Conservation (phyloP, 23 tunicate species). For the Ascidia mentula region DNA sequence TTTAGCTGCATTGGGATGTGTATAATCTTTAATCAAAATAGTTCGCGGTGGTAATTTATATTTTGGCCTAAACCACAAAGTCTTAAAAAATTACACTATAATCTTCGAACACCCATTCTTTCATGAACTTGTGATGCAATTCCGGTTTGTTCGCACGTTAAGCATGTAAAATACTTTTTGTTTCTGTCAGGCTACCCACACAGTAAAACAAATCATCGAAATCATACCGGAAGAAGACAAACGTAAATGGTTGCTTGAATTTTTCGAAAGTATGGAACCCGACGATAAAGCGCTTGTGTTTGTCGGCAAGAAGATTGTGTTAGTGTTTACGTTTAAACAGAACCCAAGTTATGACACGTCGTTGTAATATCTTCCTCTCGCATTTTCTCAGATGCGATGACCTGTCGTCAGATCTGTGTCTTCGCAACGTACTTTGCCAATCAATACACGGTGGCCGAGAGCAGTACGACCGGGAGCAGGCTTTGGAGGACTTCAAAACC, state of each 20-base stretch:
- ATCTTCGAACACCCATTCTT: too few species aligned
- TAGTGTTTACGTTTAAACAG: not conserved
- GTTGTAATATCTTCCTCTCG: not conserved
- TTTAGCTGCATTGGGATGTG: too few species aligned
- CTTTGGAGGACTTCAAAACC: conserved; percentile 78
- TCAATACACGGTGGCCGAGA: conserved; percentile 92
- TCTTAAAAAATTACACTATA: too few species aligned
- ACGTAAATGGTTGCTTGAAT: conserved; percentile 45
- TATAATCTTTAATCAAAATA: too few species aligned
- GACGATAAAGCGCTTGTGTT: conserved; percentile 78
- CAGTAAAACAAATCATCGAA: conserved; percentile 86
- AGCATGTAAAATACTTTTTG: not conserved
- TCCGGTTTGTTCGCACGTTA: too few species aligned
- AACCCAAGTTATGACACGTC: not conserved
- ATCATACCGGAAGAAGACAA: conserved; percentile 79
- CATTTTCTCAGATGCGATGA: conserved; percentile 41
- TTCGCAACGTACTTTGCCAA: conserved; percentile 43
- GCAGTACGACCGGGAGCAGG: conserved; percentile 91
- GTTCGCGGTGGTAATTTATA: too few species aligned
- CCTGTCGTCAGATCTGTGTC: conserved; percentile 53
- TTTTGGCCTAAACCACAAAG: too few species aligned
- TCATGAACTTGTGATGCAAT: too few species aligned
- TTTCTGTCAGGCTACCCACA: conserved; percentile 62
- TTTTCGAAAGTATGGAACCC: conserved; percentile 56
- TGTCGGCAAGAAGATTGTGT: conserved; percentile 63